phyloP scores from a whole-genome alignment of 2,797 vertebrate species.

The Pteropus rufus region DNA sequence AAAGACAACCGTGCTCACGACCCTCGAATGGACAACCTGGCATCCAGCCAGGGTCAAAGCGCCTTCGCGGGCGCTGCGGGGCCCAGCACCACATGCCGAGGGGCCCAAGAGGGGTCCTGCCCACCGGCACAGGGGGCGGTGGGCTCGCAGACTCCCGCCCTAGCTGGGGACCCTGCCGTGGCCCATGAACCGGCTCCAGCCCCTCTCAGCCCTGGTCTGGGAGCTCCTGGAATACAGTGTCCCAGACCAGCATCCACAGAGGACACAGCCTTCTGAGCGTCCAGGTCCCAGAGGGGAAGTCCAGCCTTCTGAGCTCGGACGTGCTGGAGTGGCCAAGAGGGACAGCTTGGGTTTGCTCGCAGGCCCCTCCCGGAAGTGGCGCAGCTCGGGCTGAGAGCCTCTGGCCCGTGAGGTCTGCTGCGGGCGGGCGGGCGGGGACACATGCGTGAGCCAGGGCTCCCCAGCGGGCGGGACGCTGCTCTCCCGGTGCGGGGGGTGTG shows the following conservation, averaged over 20 bases:
- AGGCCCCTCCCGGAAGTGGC: rapidly evolving
- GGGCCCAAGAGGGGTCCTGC: background rate
- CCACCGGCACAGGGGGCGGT: background rate
- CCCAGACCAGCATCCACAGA: background rate
- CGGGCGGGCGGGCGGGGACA: background rate
- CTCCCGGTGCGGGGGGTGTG: too few relatives aligned
- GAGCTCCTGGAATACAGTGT: background rate
- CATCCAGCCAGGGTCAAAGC: background rate
- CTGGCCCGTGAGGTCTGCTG: background rate
- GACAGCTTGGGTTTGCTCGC: background rate
- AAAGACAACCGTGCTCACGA: background rate
- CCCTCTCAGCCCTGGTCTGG: background rate
- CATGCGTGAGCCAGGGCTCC: background rate
- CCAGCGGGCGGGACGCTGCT: too few relatives aligned
- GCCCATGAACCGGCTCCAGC: background rate
- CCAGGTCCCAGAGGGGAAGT: background rate
- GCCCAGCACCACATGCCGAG: background rate
- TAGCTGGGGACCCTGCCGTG: background rate
- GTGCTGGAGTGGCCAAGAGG: background rate
- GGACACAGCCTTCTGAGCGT: background rate
- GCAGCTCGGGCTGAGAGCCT: too few relatives aligned
- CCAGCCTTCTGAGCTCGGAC: too few relatives aligned
- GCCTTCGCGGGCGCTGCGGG: background rate
- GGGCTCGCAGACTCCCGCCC: background rate
- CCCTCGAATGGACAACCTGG: background rate